Percentiles rank a stretch among this genome's conserved stretches.
Evolutionary conservation across 2,113 vertebrate genomes (phyloP).

Genomic region (Sterrhoptilus dennistouni): DNA sequence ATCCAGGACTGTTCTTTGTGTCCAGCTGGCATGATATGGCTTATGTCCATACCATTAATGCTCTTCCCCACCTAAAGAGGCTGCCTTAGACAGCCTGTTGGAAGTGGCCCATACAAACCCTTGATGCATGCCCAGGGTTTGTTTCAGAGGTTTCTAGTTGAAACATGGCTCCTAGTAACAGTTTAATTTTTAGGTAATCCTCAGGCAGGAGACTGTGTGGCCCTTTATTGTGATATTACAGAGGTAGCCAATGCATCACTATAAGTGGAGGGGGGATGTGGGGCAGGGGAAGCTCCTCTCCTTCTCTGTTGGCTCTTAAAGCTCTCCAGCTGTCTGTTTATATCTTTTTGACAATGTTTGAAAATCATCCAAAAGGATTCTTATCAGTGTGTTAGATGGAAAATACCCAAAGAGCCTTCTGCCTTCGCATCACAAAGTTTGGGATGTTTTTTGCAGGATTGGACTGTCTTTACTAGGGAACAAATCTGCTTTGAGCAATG

Average conservation of each 20-base stretch:
- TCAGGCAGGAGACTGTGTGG: background rate
- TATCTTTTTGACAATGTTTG: background rate
- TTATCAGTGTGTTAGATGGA: background rate
- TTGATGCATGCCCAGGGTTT: background rate
- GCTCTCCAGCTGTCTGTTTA: background rate
- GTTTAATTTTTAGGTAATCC: background rate
- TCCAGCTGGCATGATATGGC: background rate
- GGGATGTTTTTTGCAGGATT: background rate
- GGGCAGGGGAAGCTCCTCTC: fast-evolving
- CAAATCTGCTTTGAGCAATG: background rate
- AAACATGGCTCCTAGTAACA: background rate
- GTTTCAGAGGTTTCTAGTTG: background rate
- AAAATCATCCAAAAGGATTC: background rate
- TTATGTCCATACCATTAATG: background rate
- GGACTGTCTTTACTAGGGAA: background rate
- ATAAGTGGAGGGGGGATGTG: background rate
- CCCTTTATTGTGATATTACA: background rate
- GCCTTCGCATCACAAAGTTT: background rate
- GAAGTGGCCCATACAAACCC: background rate
- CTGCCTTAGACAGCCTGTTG: background rate
- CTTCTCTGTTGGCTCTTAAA: background rate
- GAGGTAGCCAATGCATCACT: background rate
- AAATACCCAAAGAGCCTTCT: background rate
- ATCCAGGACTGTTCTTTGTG: background rate
- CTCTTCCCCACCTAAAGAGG: background rate